These are phyloP conservation scores for Catonia carolina DNA, from an alignment of 2,888 invertebrate species.

Conservation along the genomic window DNA sequence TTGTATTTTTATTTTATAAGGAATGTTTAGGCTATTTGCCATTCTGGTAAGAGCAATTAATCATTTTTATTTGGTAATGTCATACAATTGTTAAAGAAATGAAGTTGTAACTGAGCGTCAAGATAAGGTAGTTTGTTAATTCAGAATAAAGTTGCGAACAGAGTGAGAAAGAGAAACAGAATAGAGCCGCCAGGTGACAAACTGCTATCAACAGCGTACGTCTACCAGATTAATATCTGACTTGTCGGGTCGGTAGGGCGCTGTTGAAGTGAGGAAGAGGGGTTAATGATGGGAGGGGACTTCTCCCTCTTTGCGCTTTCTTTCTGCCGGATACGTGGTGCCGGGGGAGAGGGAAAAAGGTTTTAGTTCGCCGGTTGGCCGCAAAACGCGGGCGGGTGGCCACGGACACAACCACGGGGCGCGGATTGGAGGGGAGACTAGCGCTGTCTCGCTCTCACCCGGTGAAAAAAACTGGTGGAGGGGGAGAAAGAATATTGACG, in stretches of 20 bases:
- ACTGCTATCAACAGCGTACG: too few species aligned
- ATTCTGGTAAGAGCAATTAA: too few species aligned
- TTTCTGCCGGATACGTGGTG: constrained; percentile 26
- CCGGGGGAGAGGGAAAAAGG: constrained; percentile 30
- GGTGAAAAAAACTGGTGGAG: constrained; percentile 24
- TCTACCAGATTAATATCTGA: constrained; percentile 9
- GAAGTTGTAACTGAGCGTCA: too few species aligned
- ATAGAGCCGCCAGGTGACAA: not conserved
- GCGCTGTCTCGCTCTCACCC: constrained; percentile 34
- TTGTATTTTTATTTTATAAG: too few species aligned
- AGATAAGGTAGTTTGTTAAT: not conserved
- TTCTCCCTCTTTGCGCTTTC: constrained; percentile 26
- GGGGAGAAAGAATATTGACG: constrained; percentile 28
- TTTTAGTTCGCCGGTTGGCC: constrained; percentile 38
- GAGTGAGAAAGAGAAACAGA: not conserved
- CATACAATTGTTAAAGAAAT: too few species aligned
- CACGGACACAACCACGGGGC: constrained; percentile 35
- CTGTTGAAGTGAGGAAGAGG: not conserved
- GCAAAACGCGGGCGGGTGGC: constrained; percentile 37
- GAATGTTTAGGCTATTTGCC: too few species aligned
- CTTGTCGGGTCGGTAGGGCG: constrained; percentile 4
- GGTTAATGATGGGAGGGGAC: constrained; percentile 27
- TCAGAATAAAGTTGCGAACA: not conserved
- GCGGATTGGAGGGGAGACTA: constrained; percentile 35
- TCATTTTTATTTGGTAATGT: too few species aligned